phyloP scores from a whole-genome alignment of 2,888 invertebrate genomes.

The Seira ritae region DNA sequence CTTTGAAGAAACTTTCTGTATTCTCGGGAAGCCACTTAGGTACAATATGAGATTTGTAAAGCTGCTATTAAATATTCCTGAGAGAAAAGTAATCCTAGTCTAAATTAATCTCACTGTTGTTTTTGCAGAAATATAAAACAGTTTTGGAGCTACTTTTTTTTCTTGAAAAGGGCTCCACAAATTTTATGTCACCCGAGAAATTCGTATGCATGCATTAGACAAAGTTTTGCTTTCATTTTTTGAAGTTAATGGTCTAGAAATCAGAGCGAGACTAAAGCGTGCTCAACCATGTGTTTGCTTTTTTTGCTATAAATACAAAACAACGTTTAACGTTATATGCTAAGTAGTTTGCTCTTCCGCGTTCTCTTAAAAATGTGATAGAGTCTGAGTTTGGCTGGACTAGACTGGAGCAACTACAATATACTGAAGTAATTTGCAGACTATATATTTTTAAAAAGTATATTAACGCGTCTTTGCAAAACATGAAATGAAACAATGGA shows the following conservation, averaged over 20 bases:
- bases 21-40: too few relatives aligned
- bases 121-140: too few relatives aligned
- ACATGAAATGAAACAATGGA: neutral
- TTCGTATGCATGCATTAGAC: constrained; percentile 29
- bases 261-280: constrained; percentile 42
- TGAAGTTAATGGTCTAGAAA: constrained; percentile 62
- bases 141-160: too few relatives aligned
- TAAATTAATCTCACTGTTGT: neutral
- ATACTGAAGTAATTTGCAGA: neutral
- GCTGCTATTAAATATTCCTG: neutral
- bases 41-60: too few relatives aligned
- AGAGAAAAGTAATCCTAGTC: neutral
- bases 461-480: neutral
- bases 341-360: neutral
- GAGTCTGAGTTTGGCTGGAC: neutral
- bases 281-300: constrained; percentile 46
- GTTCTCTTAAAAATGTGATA: neutral
- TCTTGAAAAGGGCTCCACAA: too few relatives aligned
- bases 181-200: too few relatives aligned
- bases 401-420: too few relatives aligned
- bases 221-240: constrained; percentile 57
- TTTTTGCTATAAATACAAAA: neutral
- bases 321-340: neutral
- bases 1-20: too few relatives aligned
- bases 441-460: neutral